Evolutionary conservation across 2,797 vertebrate species (phyloP).

Genomic region (Coreius guichenoti): DNA sequence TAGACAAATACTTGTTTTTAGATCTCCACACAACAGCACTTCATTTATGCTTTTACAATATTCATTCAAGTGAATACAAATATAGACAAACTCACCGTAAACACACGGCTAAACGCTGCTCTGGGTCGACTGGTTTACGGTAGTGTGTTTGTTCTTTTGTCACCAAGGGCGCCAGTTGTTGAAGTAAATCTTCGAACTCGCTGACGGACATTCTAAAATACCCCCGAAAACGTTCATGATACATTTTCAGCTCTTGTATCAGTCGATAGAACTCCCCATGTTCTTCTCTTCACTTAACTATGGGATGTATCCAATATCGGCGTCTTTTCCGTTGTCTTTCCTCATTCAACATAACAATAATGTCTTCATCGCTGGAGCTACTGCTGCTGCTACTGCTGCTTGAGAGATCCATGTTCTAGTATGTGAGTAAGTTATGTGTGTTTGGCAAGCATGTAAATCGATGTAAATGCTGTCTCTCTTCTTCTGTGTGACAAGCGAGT

Average conservation of each 20-base stretch:
- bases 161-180: not conserved
- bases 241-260: not conserved
- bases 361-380: too few relatives aligned
- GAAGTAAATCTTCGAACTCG: not conserved
- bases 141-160: not conserved
- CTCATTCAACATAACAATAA: too few relatives aligned
- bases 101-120: not conserved
- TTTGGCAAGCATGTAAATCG: too few relatives aligned
- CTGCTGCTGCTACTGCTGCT: too few relatives aligned
- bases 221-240: not conserved
- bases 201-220: slow-evolving; percentile 13
- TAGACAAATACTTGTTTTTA: not conserved
- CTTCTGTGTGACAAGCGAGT: too few relatives aligned
- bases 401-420: too few relatives aligned
- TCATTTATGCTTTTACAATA: not conserved
- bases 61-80: not conserved
- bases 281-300: not conserved
- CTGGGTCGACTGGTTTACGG: not conserved
- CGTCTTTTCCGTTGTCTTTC: too few relatives aligned
- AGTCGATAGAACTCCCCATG: not conserved
- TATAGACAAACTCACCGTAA: not conserved
- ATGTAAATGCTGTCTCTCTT: too few relatives aligned
- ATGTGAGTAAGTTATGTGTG: too few relatives aligned
- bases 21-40: not conserved
- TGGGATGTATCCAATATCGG: not conserved